Evolutionary conservation across 2,888 invertebrate species (phyloP).

Genomic region (Pachliopta kotzebuea): DNA sequence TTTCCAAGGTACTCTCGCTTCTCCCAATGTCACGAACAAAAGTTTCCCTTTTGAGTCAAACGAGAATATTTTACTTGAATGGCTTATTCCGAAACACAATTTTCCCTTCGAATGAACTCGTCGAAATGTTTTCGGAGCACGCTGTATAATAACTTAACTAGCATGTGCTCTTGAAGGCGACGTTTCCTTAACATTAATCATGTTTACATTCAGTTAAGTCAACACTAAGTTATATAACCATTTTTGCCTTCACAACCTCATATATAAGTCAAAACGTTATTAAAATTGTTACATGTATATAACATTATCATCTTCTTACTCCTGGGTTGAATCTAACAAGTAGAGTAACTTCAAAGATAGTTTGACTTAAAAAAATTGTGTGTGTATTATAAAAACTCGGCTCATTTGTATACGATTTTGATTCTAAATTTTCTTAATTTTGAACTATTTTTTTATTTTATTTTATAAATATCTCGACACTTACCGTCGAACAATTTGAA

Average conservation of each 20-base stretch:
- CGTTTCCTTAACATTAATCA: conserved; percentile 23
- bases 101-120: conserved; percentile 21
- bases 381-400: too few relatives aligned
- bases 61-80: conserved; percentile 15
- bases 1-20: conserved; percentile 3
- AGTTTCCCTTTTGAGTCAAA: conserved; percentile 10
- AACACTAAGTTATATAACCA: conserved; percentile 15
- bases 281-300: too few relatives aligned
- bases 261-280: too few relatives aligned
- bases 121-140: conserved; percentile 19
- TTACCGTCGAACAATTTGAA: conserved; percentile 35
- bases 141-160: conserved; percentile 23
- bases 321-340: too few relatives aligned
- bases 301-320: too few relatives aligned
- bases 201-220: conserved; percentile 18
- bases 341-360: too few relatives aligned
- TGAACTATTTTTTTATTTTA: too few relatives aligned
- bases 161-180: conserved; percentile 20
- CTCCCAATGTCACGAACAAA: conserved; percentile 12
- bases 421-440: too few relatives aligned
- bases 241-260: not conserved
- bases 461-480: conserved; percentile 13
- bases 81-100: conserved; percentile 20
- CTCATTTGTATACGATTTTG: too few relatives aligned
- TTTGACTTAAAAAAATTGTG: too few relatives aligned